Evolutionary conservation across 2,797 vertebrate species (phyloP).

Genomic region (Dendrocincla tyrannina): DNA sequence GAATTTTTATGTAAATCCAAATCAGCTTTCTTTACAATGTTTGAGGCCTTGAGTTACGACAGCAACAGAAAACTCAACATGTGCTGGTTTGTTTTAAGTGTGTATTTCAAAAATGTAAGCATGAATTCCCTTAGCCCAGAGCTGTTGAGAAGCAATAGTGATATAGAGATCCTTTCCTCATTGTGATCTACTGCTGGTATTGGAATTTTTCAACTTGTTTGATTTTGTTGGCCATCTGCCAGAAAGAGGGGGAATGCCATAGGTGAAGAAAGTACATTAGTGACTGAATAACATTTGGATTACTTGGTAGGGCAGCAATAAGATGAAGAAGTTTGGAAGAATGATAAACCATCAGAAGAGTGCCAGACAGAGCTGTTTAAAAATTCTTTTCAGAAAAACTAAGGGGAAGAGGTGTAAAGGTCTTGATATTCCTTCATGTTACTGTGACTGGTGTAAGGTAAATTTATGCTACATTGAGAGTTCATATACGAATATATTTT

Average conservation of each 20-base stretch:
- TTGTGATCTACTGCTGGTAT: not conserved
- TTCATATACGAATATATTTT: slow-evolving; percentile 9
- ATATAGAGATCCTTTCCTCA: not conserved
- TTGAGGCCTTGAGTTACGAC: not conserved
- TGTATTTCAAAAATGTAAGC: not conserved
- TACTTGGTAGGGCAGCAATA: not conserved
- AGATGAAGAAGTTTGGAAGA: not conserved
- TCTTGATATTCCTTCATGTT: not conserved
- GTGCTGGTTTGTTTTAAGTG: not conserved
- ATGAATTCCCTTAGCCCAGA: not conserved
- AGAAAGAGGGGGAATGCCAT: not conserved
- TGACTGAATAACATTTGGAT: not conserved
- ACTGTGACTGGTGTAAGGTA: not conserved
- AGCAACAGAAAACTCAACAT: not conserved
- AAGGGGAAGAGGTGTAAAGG: not conserved
- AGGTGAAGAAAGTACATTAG: not conserved
- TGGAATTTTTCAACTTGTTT: not conserved
- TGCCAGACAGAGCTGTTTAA: not conserved
- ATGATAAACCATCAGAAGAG: not conserved
- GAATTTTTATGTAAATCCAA: not conserved
- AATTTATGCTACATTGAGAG: not conserved
- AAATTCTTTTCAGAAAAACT: not conserved
- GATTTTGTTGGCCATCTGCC: not conserved
- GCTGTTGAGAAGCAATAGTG: not conserved
- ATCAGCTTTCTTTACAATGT: not conserved